These are phyloP conservation scores for Cotesia vestalis DNA, from an alignment of 1,140 invertebrate genomes.

Conservation along the genomic window DNA sequence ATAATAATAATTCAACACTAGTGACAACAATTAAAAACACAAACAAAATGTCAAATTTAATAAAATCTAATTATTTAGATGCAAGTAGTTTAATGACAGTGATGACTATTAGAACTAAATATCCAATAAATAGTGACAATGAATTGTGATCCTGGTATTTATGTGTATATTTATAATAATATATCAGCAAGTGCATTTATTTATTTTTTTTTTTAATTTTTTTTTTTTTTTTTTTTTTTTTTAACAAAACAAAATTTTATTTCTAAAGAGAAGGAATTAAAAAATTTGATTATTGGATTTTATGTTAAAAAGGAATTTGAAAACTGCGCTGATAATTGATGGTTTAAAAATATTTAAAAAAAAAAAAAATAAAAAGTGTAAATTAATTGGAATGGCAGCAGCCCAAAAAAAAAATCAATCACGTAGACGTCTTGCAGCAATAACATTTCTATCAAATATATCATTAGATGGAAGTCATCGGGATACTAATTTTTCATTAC, in stretches of 20 bases:
- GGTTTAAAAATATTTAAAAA: background rate
- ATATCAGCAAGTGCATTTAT: background rate
- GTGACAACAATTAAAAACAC: background rate
- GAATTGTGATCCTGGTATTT: constrained; percentile 43
- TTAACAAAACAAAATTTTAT: background rate
- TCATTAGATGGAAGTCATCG: constrained; percentile 90
- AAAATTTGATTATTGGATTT: constrained; percentile 5
- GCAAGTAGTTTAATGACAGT: constrained; percentile 29
- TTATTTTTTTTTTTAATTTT: background rate
- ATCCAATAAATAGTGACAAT: constrained; percentile 36
- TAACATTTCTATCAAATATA: constrained; percentile 93
- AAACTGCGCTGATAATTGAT: background rate
- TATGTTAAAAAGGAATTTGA: too few relatives aligned
- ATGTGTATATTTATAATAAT: constrained; percentile 16
- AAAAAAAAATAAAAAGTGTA: too few relatives aligned
- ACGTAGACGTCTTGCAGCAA: constrained; percentile 82
- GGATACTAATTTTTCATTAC: constrained; percentile 78
- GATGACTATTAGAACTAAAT: constrained; percentile 44
- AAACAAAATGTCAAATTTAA: constrained; percentile 21
- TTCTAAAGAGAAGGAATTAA: background rate
- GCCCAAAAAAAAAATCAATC: constrained; percentile 69
- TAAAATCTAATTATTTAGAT: constrained; percentile 15
- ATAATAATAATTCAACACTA: background rate
- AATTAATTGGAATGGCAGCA: constrained; percentile 64
- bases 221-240: background rate